Percentiles rank a stretch among this genome's conserved stretches.
phyloP scores from a whole-genome alignment of 2,113 vertebrate genomes.

The Neomonachus schauinslandi region DNA sequence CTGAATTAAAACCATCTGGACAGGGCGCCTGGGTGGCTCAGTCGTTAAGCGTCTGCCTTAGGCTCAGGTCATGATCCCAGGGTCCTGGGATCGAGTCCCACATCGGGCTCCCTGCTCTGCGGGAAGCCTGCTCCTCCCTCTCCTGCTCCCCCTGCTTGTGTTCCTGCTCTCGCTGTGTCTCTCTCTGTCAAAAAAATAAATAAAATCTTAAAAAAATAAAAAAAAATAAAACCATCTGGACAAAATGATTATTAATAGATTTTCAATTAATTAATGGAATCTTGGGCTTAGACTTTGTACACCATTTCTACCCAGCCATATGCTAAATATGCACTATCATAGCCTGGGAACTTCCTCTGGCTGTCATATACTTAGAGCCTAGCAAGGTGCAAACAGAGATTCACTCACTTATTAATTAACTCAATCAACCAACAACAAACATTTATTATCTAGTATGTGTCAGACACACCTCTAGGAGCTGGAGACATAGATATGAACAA shows the following conservation, averaged over 20 bases:
- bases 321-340: background rate
- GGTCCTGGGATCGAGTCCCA: no score
- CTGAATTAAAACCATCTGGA: background rate
- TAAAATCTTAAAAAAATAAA: no score
- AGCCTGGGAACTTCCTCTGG: background rate
- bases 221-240: background rate
- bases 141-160: no score
- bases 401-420: background rate
- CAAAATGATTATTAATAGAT: conserved; percentile 45
- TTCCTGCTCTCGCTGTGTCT: no score
- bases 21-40: no score
- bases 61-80: no score
- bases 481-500: background rate
- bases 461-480: background rate
- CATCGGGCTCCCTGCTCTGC: no score
- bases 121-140: no score
- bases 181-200: no score
- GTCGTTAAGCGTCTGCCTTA: no score
- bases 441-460: background rate
- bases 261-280: conserved; percentile 11
- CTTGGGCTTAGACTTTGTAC: background rate
- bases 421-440: conserved; percentile 8
- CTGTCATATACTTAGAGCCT: background rate
- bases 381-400: background rate
- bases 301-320: background rate